Evolutionary conservation across 2,797 vertebrate species (phyloP).

Genomic region (Megaceryle alcyon): DNA sequence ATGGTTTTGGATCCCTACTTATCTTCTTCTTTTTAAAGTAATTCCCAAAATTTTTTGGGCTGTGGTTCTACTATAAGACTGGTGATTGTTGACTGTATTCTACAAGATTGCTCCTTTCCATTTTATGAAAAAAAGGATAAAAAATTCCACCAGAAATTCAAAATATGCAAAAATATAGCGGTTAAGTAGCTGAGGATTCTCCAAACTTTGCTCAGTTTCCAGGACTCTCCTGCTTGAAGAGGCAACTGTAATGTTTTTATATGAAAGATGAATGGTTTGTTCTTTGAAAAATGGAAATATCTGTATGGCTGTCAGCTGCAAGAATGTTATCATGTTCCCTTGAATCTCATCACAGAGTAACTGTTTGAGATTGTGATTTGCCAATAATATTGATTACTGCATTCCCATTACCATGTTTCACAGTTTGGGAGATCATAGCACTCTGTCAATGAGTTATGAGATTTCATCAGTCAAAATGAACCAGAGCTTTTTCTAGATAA

Average conservation of each 20-base stretch:
- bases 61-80: not conserved
- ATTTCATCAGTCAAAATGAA: not conserved
- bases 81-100: not conserved
- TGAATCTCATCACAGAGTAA: not conserved
- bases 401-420: conserved; percentile 65
- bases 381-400: conserved; percentile 76
- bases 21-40: not conserved
- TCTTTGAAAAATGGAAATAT: not conserved
- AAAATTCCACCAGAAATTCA: not conserved
- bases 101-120: not conserved
- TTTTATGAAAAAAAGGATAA: not conserved
- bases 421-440: conserved; percentile 27
- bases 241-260: not conserved
- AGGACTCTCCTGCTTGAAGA: not conserved
- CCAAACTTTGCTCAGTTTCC: not conserved
- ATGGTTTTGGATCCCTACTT: not conserved
- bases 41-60: not conserved
- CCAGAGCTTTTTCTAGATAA: not conserved
- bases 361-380: conserved; percentile 58
- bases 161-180: not conserved
- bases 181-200: not conserved
- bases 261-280: not conserved
- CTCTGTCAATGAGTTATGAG: conserved; percentile 39
- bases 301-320: not conserved
- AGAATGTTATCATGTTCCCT: not conserved